phyloP scores from a whole-genome alignment of 2,888 invertebrate genomes.

The Drosophila monieri region DNA sequence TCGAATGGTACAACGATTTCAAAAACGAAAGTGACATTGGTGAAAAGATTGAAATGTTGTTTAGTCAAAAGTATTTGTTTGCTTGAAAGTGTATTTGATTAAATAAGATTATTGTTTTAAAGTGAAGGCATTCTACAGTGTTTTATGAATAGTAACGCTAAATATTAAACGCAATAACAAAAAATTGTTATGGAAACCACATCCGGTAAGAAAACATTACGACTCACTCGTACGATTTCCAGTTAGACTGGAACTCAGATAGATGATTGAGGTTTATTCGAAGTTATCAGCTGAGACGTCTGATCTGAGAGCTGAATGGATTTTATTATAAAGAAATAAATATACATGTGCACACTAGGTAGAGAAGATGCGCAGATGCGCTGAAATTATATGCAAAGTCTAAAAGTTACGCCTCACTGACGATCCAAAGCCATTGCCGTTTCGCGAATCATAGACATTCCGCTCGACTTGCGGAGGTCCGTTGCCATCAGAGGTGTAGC shows the following conservation, averaged over 20 bases:
- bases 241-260: constrained; percentile 11
- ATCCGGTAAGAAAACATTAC: not conserved
- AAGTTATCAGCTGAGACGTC: constrained; percentile 1
- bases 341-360: not conserved
- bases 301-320: constrained; percentile 1
- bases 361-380: not conserved
- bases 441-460: constrained; percentile 54
- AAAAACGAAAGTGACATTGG: constrained; percentile 46
- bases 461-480: constrained; percentile 54
- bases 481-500: constrained; percentile 52
- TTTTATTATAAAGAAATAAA: not conserved
- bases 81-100: not conserved
- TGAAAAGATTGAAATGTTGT: constrained; percentile 35
- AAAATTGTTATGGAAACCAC: not conserved
- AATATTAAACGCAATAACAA: not conserved
- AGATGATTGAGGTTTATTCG: not conserved
- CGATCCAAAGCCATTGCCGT: constrained; percentile 34
- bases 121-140: too few species aligned
- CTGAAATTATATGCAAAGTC: not conserved
- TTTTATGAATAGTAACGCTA: not conserved
- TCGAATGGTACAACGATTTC: constrained; percentile 17
- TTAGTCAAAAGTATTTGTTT: constrained; percentile 7
- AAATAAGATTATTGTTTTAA: not conserved
- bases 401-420: constrained; percentile 33
- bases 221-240: not conserved